These are phyloP conservation scores for Oncorhynchus kisutch DNA, from an alignment of 2,113 vertebrate species.

Conservation along the genomic window DNA sequence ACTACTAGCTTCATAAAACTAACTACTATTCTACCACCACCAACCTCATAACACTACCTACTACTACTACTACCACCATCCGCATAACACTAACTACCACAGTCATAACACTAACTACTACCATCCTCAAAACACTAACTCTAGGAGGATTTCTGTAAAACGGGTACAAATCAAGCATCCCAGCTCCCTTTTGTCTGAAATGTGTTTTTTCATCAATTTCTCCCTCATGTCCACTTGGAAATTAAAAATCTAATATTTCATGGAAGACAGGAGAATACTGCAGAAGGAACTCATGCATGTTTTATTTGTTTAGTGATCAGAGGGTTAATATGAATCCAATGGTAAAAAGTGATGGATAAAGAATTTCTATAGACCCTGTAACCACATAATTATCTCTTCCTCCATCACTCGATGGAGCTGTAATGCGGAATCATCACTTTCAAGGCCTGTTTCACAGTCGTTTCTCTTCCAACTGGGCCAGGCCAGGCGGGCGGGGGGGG, in stretches of 20 bases:
- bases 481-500: slow-evolving; percentile 33
- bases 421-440: slow-evolving; percentile 46
- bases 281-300: background rate
- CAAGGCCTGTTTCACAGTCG: slow-evolving; percentile 23
- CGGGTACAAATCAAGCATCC: slow-evolving; percentile 26
- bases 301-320: background rate
- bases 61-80: too few relatives aligned
- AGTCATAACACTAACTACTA: background rate
- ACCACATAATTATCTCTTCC: background rate
- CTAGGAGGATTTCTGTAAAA: slow-evolving; percentile 20
- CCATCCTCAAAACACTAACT: background rate
- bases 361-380: background rate
- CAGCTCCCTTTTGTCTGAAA: too few relatives aligned
- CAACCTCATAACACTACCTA: too few relatives aligned
- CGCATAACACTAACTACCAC: too few relatives aligned
- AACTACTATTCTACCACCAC: too few relatives aligned
- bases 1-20: too few relatives aligned
- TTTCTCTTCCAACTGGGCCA: slow-evolving; percentile 49
- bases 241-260: background rate
- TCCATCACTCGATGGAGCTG: background rate
- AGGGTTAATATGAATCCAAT: background rate
- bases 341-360: background rate
- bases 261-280: background rate
- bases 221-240: background rate
- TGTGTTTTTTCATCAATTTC: too few relatives aligned